phyloP scores from a whole-genome alignment of 2,113 vertebrate genomes.

The Camelus dromedarius region DNA sequence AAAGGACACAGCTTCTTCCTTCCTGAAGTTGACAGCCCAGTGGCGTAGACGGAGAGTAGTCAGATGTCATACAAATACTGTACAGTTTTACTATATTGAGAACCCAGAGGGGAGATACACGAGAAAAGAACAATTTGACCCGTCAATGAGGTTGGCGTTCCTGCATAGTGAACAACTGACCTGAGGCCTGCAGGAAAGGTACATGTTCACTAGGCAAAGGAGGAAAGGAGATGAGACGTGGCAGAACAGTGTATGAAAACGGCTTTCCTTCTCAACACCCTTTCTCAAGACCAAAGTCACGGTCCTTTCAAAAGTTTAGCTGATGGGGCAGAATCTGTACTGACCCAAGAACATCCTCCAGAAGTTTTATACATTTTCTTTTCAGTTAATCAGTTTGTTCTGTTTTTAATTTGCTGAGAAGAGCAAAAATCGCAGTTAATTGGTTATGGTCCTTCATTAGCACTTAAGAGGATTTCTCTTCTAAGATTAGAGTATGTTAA shows the following conservation, averaged over 20 bases:
- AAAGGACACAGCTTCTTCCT: not conserved
- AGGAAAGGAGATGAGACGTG: not conserved
- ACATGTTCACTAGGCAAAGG: not conserved
- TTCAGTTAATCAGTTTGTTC: conserved; percentile 52
- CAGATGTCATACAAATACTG: not conserved
- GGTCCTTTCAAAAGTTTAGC: not conserved
- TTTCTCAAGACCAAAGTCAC: conserved; percentile 52
- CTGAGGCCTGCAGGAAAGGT: not conserved
- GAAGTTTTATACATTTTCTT: not conserved
- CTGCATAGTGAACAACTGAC: not conserved
- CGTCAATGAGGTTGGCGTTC: not conserved
- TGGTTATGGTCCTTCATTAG: conserved; percentile 47
- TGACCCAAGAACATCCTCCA: not conserved
- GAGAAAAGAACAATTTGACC: not conserved
- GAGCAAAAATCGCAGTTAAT: conserved; percentile 18
- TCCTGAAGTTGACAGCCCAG: not conserved
- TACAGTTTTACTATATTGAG: not conserved
- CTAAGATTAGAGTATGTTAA: not conserved
- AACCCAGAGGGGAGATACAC: not conserved
- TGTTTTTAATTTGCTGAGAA: conserved; percentile 58
- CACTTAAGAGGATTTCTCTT: not conserved
- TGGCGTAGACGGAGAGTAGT: not conserved
- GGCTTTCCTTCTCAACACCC: not conserved
- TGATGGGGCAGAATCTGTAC: conserved; percentile 25
- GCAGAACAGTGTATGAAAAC: not conserved